phyloP scores from a whole-genome alignment of 2,113 vertebrate species.

The Pampusana beccarii region DNA sequence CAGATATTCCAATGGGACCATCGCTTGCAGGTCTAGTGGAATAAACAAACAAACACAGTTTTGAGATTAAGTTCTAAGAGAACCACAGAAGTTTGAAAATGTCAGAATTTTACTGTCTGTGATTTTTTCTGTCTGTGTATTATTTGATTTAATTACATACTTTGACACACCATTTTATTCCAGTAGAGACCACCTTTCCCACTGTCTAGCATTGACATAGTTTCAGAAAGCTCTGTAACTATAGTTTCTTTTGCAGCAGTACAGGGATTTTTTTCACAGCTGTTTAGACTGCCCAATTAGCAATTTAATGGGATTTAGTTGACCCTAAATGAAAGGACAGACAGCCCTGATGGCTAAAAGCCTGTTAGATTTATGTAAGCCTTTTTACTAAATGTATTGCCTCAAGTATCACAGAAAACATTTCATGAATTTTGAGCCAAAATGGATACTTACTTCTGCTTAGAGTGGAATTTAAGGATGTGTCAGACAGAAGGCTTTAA shows the following conservation, averaged over 20 bases:
- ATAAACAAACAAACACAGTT: not conserved
- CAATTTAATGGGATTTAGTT: constrained; percentile 1
- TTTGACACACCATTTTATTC: not conserved
- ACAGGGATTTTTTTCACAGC: not conserved
- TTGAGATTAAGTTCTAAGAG: not conserved
- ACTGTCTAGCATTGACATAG: not conserved
- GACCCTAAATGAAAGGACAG: constrained; percentile 8
- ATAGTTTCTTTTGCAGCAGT: not conserved
- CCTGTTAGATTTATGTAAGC: not conserved
- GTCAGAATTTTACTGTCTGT: not conserved
- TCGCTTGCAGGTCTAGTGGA: not conserved
- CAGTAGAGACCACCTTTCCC: not conserved
- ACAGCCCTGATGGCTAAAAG: not conserved
- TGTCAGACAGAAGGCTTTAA: not conserved
- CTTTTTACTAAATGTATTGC: not conserved
- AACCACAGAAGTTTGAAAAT: not conserved
- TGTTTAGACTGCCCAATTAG: not conserved
- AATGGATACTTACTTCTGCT: not conserved
- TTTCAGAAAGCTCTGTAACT: not conserved
- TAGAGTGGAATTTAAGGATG: not conserved
- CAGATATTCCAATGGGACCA: not conserved
- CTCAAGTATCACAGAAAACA: not conserved
- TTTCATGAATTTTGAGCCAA: not conserved
- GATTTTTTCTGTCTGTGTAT: not conserved
- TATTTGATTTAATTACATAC: not conserved